Conservation (phyloP, 2,797 vertebrate genomes). For the Sparus aurata region DNA sequence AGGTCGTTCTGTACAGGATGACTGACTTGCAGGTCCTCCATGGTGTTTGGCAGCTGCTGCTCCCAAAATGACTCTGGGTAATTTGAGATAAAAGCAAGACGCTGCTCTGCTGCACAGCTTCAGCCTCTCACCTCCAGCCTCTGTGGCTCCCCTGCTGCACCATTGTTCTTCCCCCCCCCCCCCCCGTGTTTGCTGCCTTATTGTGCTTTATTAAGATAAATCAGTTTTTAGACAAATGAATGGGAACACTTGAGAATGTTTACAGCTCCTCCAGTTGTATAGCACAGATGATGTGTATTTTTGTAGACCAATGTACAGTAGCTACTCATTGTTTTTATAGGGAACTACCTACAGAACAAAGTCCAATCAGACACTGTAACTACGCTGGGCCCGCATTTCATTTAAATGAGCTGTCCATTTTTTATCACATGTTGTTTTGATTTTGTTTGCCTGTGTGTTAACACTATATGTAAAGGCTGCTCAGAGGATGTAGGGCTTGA, state of each 20-base stretch:
- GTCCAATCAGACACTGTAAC: background rate
- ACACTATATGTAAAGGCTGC: background rate
- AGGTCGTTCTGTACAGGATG: constrained; percentile 49
- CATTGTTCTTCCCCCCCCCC: constrained; percentile 5
- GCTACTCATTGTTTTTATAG: constrained; percentile 21
- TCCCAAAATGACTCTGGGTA: constrained; percentile 74
- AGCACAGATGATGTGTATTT: constrained; percentile 38
- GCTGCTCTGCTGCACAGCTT: constrained; percentile 33
- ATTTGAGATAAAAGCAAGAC: constrained; percentile 66
- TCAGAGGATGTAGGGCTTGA: background rate
- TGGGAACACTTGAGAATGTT: constrained; percentile 58
- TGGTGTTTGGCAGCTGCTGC: constrained; percentile 71
- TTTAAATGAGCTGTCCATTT: background rate
- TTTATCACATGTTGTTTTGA: background rate
- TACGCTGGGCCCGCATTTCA: background rate
- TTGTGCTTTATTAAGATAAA: background rate
- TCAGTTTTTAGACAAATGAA: constrained; percentile 21
- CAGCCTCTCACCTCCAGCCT: constrained; percentile 30
- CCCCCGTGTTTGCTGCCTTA: constrained; percentile 48
- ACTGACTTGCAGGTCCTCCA: constrained; percentile 25
- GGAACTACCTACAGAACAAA: constrained; percentile 25
- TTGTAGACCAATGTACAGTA: constrained; percentile 33
- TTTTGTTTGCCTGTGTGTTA: background rate
- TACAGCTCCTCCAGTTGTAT: constrained; percentile 36
- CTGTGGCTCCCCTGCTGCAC: background rate